Percentiles rank a stretch among this genome's conserved stretches.
Evolutionary conservation across 92 coral and sea anemone genomes (phyloP).

Genomic region (Bergia sp.): DNA sequence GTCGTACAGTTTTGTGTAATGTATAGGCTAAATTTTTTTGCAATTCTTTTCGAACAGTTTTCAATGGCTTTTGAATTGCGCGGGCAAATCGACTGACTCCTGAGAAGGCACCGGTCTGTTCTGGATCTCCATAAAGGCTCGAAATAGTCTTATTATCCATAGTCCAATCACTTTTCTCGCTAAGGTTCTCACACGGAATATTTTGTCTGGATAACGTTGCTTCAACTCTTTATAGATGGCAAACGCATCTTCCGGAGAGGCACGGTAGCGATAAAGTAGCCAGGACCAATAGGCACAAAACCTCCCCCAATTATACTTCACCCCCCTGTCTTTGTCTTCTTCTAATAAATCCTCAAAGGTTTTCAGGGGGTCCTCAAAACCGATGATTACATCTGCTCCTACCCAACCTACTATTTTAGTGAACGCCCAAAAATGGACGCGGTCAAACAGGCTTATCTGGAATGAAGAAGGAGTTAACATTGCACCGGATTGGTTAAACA

Average conservation of each 20-base stretch:
- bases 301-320: slow-evolving; percentile 23
- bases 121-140: slow-evolving; percentile 24
- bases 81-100: slow-evolving; percentile 28
- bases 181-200: slow-evolving; percentile 20
- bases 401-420: slow-evolving; percentile 14
- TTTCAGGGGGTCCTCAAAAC: slow-evolving; percentile 18
- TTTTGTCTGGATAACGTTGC: slow-evolving; percentile 22
- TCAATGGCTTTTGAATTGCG: slow-evolving; percentile 18
- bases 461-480: slow-evolving; percentile 13
- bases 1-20: slow-evolving; percentile 18
- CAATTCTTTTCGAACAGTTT: slow-evolving; percentile 24
- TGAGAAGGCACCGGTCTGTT: slow-evolving; percentile 23
- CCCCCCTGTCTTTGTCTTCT: slow-evolving; percentile 23
- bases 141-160: slow-evolving; percentile 18
- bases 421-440: slow-evolving; percentile 25
- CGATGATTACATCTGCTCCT: slow-evolving; percentile 24
- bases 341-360: slow-evolving; percentile 21
- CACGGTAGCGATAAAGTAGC: slow-evolving; percentile 24
- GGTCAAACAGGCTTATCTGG: slow-evolving; percentile 27
- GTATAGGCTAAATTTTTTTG: slow-evolving; percentile 18
- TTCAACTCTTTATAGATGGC: slow-evolving; percentile 25
- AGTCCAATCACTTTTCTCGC: slow-evolving; percentile 21
- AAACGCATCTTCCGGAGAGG: slow-evolving; percentile 25
- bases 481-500: slow-evolving; percentile 15
- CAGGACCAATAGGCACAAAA: slow-evolving; percentile 14